Evolutionary conservation across 2,888 invertebrate species (phyloP).

Genomic region (Arrhopalites spinosus): DNA sequence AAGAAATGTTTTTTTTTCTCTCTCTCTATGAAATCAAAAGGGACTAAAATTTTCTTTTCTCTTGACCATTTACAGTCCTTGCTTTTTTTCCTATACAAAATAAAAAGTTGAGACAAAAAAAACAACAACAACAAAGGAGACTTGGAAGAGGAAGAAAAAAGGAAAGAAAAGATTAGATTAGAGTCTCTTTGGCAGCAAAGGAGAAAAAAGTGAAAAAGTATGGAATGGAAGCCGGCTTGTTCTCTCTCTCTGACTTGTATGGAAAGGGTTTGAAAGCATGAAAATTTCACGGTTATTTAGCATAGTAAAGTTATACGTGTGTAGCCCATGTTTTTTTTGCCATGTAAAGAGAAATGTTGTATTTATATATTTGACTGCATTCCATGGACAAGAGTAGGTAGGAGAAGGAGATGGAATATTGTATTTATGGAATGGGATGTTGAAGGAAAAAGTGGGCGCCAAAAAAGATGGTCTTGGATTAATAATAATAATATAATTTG

Average conservation of each 20-base stretch:
- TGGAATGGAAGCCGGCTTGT: neutral
- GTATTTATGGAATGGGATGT: neutral
- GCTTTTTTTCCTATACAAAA: too few species aligned
- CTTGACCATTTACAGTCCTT: too few species aligned
- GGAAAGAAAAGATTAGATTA: neutral
- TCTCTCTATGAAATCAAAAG: too few species aligned
- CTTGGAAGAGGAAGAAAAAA: neutral
- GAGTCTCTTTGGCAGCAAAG: neutral
- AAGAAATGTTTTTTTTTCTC: too few species aligned
- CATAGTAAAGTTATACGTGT: conserved; percentile 11
- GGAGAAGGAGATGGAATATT: neutral
- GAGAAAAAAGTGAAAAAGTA: neutral
- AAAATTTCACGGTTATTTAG: conserved; percentile 23
- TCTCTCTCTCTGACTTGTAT: neutral
- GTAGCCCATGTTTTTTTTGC: neutral
- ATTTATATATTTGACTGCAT: neutral
- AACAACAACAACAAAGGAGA: neutral
- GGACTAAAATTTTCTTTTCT: too few species aligned
- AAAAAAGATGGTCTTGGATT: conserved; percentile 31
- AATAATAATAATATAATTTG: too few species aligned
- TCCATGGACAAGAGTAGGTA: neutral
- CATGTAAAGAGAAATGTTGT: neutral
- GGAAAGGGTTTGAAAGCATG: conserved; percentile 15
- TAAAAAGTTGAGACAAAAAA: neutral
- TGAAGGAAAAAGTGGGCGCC: conserved; percentile 31